phyloP scores from a whole-genome alignment of 2,888 invertebrate genomes.

The Julus scanicus region DNA sequence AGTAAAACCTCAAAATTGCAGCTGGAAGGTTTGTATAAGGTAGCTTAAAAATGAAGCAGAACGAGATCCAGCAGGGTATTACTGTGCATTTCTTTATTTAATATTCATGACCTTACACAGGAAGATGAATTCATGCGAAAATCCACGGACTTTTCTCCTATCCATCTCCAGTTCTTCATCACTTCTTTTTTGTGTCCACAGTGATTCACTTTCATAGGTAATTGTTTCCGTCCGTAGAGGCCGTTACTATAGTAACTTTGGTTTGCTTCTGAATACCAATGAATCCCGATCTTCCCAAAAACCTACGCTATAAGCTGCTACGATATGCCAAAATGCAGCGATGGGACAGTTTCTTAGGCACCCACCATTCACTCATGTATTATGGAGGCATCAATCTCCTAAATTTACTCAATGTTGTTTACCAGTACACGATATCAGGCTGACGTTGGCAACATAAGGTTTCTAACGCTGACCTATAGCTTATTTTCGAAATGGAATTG shows the following conservation, averaged over 20 bases:
- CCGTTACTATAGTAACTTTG: constrained; percentile 42
- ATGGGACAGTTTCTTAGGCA: not conserved
- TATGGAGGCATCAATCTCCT: constrained; percentile 16
- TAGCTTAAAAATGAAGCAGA: constrained; percentile 21
- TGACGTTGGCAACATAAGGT: not conserved
- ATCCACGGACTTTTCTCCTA: constrained; percentile 4
- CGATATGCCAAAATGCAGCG: constrained; percentile 17
- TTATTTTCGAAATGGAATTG: not conserved
- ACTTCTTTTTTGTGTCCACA: constrained; percentile 45
- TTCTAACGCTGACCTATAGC: not conserved
- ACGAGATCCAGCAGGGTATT: not conserved
- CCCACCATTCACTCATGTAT: constrained; percentile 32
- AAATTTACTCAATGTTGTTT: constrained; percentile 9
- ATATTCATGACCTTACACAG: constrained; percentile 3
- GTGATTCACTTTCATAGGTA: constrained; percentile 45
- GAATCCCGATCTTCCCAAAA: not conserved
- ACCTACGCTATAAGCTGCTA: not conserved
- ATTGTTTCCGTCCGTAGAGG: constrained; percentile 45
- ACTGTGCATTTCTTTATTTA: constrained; percentile 11
- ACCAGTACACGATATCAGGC: not conserved
- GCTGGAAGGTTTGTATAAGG: not conserved
- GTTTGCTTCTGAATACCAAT: constrained; percentile 39
- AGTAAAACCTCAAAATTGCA: not conserved
- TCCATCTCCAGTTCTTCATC: constrained; percentile 27
- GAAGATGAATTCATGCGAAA: constrained; percentile 17